Conservation (phyloP, 2,888 invertebrate genomes). For the Leptopilina syphax region DNA sequence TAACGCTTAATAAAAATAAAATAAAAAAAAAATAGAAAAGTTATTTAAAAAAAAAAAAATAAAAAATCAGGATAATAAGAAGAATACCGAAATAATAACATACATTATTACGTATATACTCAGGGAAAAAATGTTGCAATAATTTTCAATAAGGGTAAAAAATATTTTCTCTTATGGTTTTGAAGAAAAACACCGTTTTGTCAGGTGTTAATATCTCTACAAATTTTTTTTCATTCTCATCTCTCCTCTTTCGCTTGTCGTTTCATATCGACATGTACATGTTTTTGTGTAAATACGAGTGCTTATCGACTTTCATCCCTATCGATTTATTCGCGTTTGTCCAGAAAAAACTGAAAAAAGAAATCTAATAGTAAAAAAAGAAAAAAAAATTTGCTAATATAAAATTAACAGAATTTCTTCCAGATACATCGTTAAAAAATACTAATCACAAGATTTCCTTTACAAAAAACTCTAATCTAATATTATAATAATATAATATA, state of each 20-base stretch:
- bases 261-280: constrained; percentile 12
- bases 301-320: constrained; percentile 30
- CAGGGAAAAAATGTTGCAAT: background rate
- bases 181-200: background rate
- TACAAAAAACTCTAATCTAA: too few species aligned
- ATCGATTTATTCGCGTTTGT: constrained; percentile 20
- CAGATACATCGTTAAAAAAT: too few species aligned
- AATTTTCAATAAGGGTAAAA: background rate
- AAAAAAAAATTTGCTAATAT: background rate
- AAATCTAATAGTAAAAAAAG: background rate
- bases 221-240: background rate
- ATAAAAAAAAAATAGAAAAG: too few species aligned
- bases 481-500: too few species aligned
- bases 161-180: too few species aligned
- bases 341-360: background rate
- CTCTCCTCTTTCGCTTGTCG: background rate
- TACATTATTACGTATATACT: too few species aligned
- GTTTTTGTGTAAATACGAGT: constrained; percentile 22
- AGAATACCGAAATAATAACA: too few species aligned
- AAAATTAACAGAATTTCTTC: background rate
- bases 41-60: too few species aligned
- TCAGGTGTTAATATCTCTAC: background rate
- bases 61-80: too few species aligned
- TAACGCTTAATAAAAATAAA: too few species aligned
- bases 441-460: too few species aligned